Conservation (phyloP, 2,888 invertebrate genomes). For the Nymphalis urticae region DNA sequence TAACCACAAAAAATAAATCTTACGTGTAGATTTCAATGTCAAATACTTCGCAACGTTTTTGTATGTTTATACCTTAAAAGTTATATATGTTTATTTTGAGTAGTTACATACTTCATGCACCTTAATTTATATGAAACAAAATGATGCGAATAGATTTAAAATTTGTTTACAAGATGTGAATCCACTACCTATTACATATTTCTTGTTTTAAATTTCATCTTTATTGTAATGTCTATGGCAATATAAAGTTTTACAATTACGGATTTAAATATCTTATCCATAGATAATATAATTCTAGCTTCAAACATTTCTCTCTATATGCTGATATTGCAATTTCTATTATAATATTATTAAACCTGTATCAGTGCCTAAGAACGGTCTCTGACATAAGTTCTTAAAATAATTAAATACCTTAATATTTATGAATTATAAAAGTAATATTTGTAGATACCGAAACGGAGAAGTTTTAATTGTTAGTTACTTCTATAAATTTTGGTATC, state of each 20-base stretch:
- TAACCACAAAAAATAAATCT: no score
- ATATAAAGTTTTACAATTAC: constrained; percentile 17
- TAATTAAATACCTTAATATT: constrained; percentile 2
- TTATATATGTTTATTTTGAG: no score
- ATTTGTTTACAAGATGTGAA: no score
- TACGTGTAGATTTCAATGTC: no score
- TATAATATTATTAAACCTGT: constrained; percentile 19
- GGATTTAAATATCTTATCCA: constrained; percentile 27
- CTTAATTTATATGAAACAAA: no score
- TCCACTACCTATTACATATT: no score
- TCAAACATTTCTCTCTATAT: constrained; percentile 26
- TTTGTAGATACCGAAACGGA: neutral
- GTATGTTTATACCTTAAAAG: no score
- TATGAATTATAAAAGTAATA: neutral
- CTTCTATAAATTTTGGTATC: constrained; percentile 4
- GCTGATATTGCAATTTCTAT: constrained; percentile 24
- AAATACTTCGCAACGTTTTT: no score
- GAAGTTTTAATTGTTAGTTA: neutral
- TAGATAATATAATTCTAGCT: constrained; percentile 24
- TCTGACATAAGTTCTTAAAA: neutral
- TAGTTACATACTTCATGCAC: no score
- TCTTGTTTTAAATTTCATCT: no score
- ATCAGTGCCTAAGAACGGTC: constrained; percentile 23
- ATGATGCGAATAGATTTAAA: no score
- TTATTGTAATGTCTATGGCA: constrained; percentile 22